Conservation (phyloP, 2,888 invertebrate species). For the Ephialtes manifestator region DNA sequence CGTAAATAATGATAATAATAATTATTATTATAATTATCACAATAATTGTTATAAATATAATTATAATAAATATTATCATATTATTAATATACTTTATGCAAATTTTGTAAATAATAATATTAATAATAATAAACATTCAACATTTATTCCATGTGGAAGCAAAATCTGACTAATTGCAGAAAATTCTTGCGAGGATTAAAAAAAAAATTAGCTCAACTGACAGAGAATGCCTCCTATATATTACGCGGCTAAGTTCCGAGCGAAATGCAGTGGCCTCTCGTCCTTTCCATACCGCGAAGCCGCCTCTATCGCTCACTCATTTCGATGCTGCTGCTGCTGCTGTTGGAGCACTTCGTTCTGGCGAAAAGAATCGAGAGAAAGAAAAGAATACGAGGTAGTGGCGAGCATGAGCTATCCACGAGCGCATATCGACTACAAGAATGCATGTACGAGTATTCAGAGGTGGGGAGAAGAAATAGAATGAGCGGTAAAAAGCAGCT, state of each 20-base stretch:
- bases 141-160: neutral
- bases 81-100: too few relatives aligned
- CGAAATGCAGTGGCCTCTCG: slow-evolving; percentile 4
- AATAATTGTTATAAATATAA: too few relatives aligned
- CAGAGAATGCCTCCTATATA: neutral
- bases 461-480: slow-evolving; percentile 22
- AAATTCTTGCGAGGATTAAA: neutral
- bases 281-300: slow-evolving; percentile 19
- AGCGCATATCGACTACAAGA: slow-evolving; percentile 4
- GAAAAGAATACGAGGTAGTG: slow-evolving; percentile 16
- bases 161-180: neutral
- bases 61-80: too few relatives aligned
- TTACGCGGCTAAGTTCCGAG: neutral
- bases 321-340: slow-evolving; percentile 27
- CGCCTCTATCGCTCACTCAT: slow-evolving; percentile 24
- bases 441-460: slow-evolving; percentile 1
- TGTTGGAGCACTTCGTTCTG: neutral
- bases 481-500: slow-evolving; percentile 42
- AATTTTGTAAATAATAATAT: too few relatives aligned
- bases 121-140: too few relatives aligned
- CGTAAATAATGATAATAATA: too few relatives aligned
- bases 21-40: too few relatives aligned
- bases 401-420: neutral
- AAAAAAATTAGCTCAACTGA: neutral
- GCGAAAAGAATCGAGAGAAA: slow-evolving; percentile 14